Base-by-base conservation (phyloP, 2,888 invertebrate genomes). In the Tinea trinotella region DNA sequence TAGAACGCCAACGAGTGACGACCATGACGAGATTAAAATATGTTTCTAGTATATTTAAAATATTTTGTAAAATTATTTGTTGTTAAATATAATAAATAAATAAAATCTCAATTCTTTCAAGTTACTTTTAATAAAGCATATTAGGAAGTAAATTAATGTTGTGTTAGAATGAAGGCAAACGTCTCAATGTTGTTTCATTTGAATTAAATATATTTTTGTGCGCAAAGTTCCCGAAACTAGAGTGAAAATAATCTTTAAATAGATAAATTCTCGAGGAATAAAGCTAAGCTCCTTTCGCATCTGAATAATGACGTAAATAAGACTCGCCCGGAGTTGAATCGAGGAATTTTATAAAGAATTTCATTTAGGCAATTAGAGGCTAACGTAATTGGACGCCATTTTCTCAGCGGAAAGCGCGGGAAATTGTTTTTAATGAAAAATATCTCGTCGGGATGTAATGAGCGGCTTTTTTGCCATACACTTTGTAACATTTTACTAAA, bases 351-450 rank as follows among this genome's bases (percentile, higher is more conserved):
- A 50, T 50, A 50, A 50, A 50, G 50, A 50, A 50, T 50, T 50
- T 50, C 50, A 50, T 50, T 50, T 50, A 50, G 50, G 50, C 50
- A 50, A 50, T 50, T 50, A 50, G 50, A 50, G 50, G 50, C 50
- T 24, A 50, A 50, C 50, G 50, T 50, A 50, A 50, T 50, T 50
- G 50, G 50, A 50, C 22, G 50, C 50, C 50, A 50, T 50, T 50
- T 50, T 50, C 50, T 50, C 50, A 50, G 10, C 50, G 50, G 50
- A 50, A 49, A 50, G 24, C 54, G 58, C 46, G 59, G 64, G 68
- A 67, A 70, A 74, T 72, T 74, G 72, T 72, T 73, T 74, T 74
- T 70, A 73, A 75, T 71, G 72, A 74, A 74, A 74, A 73, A 72
- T 71, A 50, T 63, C 71, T 44, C 56, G 12, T 55, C 34, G 46